Base-by-base conservation (phyloP, 2,888 invertebrate species). In the Erebia aethiops region DNA sequence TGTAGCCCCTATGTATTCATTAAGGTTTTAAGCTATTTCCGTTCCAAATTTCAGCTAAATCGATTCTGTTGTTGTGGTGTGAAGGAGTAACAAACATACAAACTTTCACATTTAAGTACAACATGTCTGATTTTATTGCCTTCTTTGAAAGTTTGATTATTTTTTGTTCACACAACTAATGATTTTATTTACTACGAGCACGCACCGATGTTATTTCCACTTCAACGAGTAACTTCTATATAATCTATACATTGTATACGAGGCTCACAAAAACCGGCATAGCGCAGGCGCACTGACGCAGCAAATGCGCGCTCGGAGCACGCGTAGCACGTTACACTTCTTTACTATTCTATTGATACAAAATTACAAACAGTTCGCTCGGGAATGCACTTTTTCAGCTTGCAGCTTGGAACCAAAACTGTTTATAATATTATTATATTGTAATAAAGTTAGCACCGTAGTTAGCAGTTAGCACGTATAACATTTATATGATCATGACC, bases 141-240 rank as follows among this genome's bases (percentile, higher is more conserved):
- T 11, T 16, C 52, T 52, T n/a, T 52, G 52, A 8, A 52, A 16
- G n/a, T 52, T 52, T 16, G 16, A 1, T 52, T 54, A 8, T 10
- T 54, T n/a, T 54, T 54, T 54, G 26, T 11, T 11, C 21, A 10
- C 2, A 57, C 18, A 57, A 13, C 9, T 21, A 56, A 56, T 18
- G 11, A 16, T 18, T 13, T 18, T 43, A 41, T 61, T 61, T 46
- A 18, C 16, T 16, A 18, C 2, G 13, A 41, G 46, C 61, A 61
- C 61, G 61, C 61, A 46, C 46, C 13, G 43, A 11, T 13, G 43
- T 43, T 7, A 16, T 61, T 61, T 61, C 46, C 46, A 21, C 61
- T 46, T 18, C 18, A 46, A 16, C 21, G 61, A 46, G 10, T 18
- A 11, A 46, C 16, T 61, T 46, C 61, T 61, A 13, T 10, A 35